Evolutionary conservation across 2,888 invertebrate species (phyloP), one percentile per base, ranked within the genome.

Genomic region (Spicauda simplicius): DNA sequence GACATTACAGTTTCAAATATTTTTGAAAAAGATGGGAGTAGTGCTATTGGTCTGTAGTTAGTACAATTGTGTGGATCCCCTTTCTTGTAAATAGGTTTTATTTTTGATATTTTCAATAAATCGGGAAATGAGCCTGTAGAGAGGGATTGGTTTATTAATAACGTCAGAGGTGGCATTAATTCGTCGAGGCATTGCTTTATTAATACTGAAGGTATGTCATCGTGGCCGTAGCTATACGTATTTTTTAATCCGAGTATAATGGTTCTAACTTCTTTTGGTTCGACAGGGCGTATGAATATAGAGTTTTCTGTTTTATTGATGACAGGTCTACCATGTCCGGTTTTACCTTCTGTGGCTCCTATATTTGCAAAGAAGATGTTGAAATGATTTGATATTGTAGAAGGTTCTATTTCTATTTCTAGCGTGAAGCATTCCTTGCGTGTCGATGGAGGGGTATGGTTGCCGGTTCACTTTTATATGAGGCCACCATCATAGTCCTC

Each of bases 241-340:
- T 56, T 66, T 61, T 66, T 66, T n/a, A 66, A 16, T 2, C 18
- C 60, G 16, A 25, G 12, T 18, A 65, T 59, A 11, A 59, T 59
- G 5, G n/a, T 11, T 50, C 2, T 8, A 8, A 59, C 20, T 60
- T 66, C 66, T 14, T 18, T 41, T 10, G 19, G 30, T 14, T 60
- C 50, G n/a, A 66, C 60, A 4, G 41, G 30, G 18, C 30, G 5
- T 6, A 66, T 20, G 48, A n/a, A 66, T 0, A 66, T 55, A 11
- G 54, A 60, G 50, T 66, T 66, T 59, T 55, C 55, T 1, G 45
- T 55, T 20, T 20, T 41, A 8, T 50, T 54, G 0, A 52, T 1
- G 2, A 62, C 62, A 1, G 45, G 45, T 16, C 30, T 16, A 8
- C 37, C 50, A 3, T 16, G 2, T 18, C 2, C 1, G n/a, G 5